Conservation (phyloP, 2,113 vertebrate species). For the Boleophthalmus pectinirostris region DNA sequence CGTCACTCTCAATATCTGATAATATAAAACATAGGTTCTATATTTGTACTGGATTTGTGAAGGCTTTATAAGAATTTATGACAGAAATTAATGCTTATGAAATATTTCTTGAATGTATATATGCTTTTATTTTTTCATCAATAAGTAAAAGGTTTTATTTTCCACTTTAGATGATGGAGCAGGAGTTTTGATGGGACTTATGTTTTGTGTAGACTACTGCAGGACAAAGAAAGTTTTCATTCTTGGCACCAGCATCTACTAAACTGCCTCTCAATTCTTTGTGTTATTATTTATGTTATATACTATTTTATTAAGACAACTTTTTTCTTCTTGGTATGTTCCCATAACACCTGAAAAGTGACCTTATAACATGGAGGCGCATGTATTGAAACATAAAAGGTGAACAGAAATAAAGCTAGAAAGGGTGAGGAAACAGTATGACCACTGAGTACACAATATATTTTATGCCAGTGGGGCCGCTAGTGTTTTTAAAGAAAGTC, state of each 20-base stretch:
- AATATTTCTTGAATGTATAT: conserved; percentile 63
- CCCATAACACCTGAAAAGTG: conserved; percentile 27
- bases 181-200: conserved; percentile 18
- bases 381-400: not conserved
- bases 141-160: conserved; percentile 22
- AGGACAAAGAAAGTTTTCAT: conserved; percentile 39
- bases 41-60: conserved; percentile 63
- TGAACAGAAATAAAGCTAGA: not conserved
- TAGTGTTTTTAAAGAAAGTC: not conserved
- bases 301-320: not conserved
- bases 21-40: conserved; percentile 55
- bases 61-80: conserved; percentile 57
- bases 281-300: not conserved
- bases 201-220: conserved; percentile 52
- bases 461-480: not conserved
- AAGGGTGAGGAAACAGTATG: not conserved
- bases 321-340: conserved; percentile 28
- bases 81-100: conserved; percentile 46
- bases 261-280: conserved; percentile 36
- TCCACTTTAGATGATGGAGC: conserved; percentile 27
- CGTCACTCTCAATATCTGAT: conserved; percentile 46
- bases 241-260: conserved; percentile 49
- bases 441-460: not conserved
- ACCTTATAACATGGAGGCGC: conserved; percentile 36
- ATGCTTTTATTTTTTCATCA: conserved; percentile 32